Conservation (phyloP, 2,797 vertebrate genomes). For the Loris lydekkerianus region DNA sequence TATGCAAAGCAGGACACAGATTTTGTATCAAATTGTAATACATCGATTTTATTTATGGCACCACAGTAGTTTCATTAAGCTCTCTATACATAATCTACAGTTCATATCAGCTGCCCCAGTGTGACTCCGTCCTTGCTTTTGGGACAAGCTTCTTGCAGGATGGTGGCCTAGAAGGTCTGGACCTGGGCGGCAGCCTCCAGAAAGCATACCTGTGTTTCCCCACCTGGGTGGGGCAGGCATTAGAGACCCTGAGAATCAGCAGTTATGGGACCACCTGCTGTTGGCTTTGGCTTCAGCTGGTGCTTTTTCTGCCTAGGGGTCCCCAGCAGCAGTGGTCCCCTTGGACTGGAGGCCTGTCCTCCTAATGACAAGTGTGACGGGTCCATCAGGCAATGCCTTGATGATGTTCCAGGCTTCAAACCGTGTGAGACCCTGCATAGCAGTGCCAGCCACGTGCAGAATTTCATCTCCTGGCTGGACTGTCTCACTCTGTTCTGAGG, state of each 20-base stretch:
- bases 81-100: constrained; percentile 55
- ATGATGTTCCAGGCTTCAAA: constrained; percentile 96
- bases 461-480: constrained; percentile 94
- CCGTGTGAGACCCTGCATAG: constrained; percentile 93
- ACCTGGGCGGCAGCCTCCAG: constrained; percentile 10
- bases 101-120: constrained; percentile 34
- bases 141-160: not conserved
- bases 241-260: constrained; percentile 75
- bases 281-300: not conserved
- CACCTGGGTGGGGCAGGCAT: not conserved
- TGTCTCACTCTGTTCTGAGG: constrained; percentile 89
- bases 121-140: not conserved
- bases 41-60: constrained; percentile 82
- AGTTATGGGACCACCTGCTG: accelerated
- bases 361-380: constrained; percentile 88
- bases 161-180: not conserved
- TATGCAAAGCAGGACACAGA: not conserved
- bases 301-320: not conserved
- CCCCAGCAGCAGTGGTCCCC: not conserved
- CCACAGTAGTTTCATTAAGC: constrained; percentile 70
- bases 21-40: not conserved
- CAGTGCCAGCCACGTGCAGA: constrained; percentile 90
- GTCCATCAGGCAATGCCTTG: constrained; percentile 94
- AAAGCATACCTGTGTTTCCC: not conserved
- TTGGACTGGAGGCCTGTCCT: constrained; percentile 82